Evolutionary conservation across 2,113 vertebrate species (phyloP).

Genomic region (Grammomys surdaster): DNA sequence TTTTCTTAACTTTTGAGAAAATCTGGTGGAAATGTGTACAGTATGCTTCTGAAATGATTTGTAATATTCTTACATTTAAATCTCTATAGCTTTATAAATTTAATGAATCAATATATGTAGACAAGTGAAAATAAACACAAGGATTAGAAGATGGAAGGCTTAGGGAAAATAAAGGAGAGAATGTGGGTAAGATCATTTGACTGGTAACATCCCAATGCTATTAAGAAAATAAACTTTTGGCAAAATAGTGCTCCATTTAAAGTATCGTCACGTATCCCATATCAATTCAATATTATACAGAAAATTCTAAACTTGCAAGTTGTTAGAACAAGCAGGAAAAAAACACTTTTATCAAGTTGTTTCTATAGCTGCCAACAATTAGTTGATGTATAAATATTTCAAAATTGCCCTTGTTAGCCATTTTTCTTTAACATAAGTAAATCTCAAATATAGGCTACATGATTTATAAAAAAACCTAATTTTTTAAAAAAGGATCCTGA

Average conservation of each 20-base stretch:
- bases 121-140: not conserved
- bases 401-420: conserved; percentile 9
- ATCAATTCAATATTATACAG: conserved; percentile 45
- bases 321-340: conserved; percentile 30
- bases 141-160: not conserved
- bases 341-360: not conserved
- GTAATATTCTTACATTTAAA: not conserved
- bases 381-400: conserved; percentile 67
- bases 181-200: not conserved
- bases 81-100: not conserved
- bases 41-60: not conserved
- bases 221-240: not conserved
- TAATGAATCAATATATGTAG: not conserved
- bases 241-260: not conserved
- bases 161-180: not conserved
- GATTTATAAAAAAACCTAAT: not conserved
- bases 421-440: conserved; percentile 8
- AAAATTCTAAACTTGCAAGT: conserved; percentile 50
- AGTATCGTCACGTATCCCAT: not conserved
- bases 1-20: not conserved
- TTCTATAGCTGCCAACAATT: conserved; percentile 12
- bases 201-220: not conserved
- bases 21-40: not conserved
- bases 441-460: not conserved
- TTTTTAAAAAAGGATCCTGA: not conserved